Evolutionary conservation across 2,797 vertebrate genomes (phyloP), one percentile per base, ranked within the genome.

Genomic region (Euphonia xanthogaster): DNA sequence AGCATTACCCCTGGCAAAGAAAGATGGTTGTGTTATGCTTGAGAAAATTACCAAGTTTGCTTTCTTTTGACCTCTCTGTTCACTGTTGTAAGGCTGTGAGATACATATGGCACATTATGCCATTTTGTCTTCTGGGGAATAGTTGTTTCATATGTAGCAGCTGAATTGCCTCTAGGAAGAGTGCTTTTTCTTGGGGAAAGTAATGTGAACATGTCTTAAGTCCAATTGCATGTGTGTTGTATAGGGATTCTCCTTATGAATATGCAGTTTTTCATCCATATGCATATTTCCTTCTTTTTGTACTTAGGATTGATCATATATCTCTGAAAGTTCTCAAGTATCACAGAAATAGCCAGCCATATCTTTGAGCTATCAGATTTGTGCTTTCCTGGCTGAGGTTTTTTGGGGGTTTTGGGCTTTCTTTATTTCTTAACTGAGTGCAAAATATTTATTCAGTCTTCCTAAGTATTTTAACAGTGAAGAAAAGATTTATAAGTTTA

Each of bases 341-440:
- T 58, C 55, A 51, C 44, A 66, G 10, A 76, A 90, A 23, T 35
- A 83, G 33, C 25, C n/a, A 77, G 17, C 17, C 30, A 7, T 44
- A 73, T 31, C 15, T 80, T 77, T 81, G 31, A 37, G 20, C 44
- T 54, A 28, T 47, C 10, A 76, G 9, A 62, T 83, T 76, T 47
- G 35, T 31, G 2, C 20, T 65, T 68, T 80, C 30, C n/a, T 79
- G 15, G 2, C 8, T 45, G n/a, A 6, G 8, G 9, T 48, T 76
- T 48, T 20, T 39, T 24, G 40, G 10, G 5, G 2, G 2, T 8
- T 57, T 82, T 18, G 25, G 3, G 14, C 0, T 17, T 21, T 13
- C 31, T 44, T 16, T 51, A 2, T 16, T 70, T 67, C 88, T 61
- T n/a, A 51, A 23, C 58, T 86, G 28, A 31, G 4, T 58, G 47